Base-by-base conservation (phyloP, 1,140 invertebrate species). In the Drosophila triauraria region DNA sequence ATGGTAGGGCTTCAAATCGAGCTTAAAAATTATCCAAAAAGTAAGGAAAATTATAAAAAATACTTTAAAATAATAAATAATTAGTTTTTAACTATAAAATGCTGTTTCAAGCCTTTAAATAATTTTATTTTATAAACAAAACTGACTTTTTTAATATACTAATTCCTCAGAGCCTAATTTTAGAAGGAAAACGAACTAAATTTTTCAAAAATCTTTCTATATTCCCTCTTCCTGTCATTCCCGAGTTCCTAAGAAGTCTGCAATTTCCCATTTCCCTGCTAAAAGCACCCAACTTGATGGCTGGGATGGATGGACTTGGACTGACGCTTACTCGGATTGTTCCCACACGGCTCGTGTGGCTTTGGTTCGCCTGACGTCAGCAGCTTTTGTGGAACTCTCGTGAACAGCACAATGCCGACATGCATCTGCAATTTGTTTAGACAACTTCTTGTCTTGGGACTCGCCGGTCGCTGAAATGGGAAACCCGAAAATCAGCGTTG, bases 391-490 rank as follows among this genome's bases (percentile, higher is more conserved):
- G 71, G 50, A 54, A 72, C 27, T 35, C 35, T 35, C 27, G 35
- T 38, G 60, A 51, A 15, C 62, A 48, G 51, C 43, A 67, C 51
- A 64, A 65, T 50, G 47, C 54, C 64, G 46, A 63, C 64, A 82
- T 76, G 79, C 69, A 81, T 80, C 54, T 72, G 61, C 62, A 75
- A 67, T 78, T 79, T 72, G 70, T 82, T 65, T 70, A 75, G 78
- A 70, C 75, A 76, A 71, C 72, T 69, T 79, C 53, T 70, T 61
- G 59, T 79, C 65, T 67, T 59, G 61, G 23, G 54, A 64, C 44
- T 67, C n/a, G 15, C 51, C 25, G 17, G 17, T 54, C 12, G 7
- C 46, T 80, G 77, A 58, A 80, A 75, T 60, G 53, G 25, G 56
- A 63, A 58, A 59, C 51, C 51, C 71, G 46, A 78, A 61, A 61